These are phyloP conservation scores for Microcebus ravelobensis DNA, from an alignment of 2,113 vertebrate genomes.

Conservation along the genomic window DNA sequence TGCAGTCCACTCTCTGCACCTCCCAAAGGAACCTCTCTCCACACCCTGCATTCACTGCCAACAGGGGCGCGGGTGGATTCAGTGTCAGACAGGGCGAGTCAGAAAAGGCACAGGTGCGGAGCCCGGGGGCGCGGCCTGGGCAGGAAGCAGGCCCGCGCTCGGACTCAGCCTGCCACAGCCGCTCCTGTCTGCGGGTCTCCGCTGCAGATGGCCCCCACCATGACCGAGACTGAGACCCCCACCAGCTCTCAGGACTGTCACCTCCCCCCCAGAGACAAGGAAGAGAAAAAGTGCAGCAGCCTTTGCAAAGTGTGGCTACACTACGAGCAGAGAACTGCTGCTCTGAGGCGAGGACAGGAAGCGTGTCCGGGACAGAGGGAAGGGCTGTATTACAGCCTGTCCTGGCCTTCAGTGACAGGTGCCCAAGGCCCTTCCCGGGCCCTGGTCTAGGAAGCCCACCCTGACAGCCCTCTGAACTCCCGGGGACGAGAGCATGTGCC, in stretches of 20 bases:
- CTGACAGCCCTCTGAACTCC: too few species aligned
- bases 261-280: neutral
- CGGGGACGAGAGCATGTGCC: too few species aligned
- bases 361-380: neutral
- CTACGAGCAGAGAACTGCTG: too few species aligned
- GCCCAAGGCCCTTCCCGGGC: neutral
- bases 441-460: neutral
- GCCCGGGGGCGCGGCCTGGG: neutral
- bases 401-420: too few species aligned
- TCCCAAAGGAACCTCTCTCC: neutral
- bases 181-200: too few species aligned
- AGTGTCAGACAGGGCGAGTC: neutral
- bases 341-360: neutral
- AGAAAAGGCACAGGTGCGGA: neutral
- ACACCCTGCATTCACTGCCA: neutral
- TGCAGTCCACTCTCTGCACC: too few species aligned
- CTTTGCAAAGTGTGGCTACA: neutral
- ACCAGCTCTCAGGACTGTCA: fast-evolving
- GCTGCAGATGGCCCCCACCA: too few species aligned
- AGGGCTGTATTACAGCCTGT: neutral
- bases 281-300: neutral
- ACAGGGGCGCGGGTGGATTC: neutral
- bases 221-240: neutral
- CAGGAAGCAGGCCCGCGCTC: too few species aligned
- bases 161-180: too few species aligned